Evolutionary conservation across 2,797 vertebrate species (phyloP), one percentile per base, ranked within the genome.

Genomic region (Microhierax caerulescens): DNA sequence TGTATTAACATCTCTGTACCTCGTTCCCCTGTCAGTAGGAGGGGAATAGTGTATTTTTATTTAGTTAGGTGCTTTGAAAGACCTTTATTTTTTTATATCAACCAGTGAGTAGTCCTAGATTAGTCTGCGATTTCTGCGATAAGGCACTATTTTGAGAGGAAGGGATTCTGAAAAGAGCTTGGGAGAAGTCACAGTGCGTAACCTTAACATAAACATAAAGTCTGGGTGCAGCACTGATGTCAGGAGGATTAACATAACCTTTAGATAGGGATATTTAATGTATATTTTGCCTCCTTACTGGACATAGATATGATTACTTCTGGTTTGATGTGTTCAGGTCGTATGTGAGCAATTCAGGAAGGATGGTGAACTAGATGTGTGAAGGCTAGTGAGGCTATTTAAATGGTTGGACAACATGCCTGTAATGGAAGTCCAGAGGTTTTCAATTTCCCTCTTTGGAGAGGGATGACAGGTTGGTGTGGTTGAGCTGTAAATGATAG

Each of bases 41-140:
- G 93, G 86, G 50, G 88, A 96, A 72, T 59, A 18, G 60, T 80
- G 64, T 90, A 13, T 89, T 93, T 89, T 90, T 82, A 77, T 82
- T 93, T 70, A 83, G 92, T 27, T 89, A 87, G 73, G 83, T 97
- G 96, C 92, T 97, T 93, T 85, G 75, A 92, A 97, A 97, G 91
- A 87, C 85, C 45, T 95, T 68, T 94, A 4, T 88, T 91, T 95
- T 92, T 93, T 81, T 73, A 64, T 78, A 23, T 69, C 72, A 77
- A 84, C 87, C 72, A 57, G 14, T 43, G 72, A 57, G 10, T 77
- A 68, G 67, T 89, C 78, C 39, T 69, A 60, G 43, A 23, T 78
- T 25, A 83, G 64, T 90, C 85, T 90, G 86, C 0, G 0, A 32
- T 76, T 90, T 68, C 77, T 75, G 77, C 9, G 1, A 5, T 77